Percentiles rank a stretch among this genome's conserved stretches.
phyloP scores from a whole-genome alignment of 2,888 invertebrate genomes.

The Strigamia crassipes region DNA sequence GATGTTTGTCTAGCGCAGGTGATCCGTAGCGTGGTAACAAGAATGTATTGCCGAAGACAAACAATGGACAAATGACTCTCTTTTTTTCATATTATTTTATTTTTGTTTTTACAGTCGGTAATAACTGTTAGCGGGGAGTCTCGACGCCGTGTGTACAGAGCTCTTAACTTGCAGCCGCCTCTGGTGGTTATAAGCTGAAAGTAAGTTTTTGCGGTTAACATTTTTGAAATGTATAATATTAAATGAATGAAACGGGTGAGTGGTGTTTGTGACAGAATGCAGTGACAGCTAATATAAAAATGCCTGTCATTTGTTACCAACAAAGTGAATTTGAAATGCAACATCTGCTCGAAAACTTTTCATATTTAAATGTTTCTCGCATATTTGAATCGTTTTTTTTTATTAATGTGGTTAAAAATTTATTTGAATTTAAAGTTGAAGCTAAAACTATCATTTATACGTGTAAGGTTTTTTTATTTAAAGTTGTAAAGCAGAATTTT shows the following conservation, averaged over 20 bases:
- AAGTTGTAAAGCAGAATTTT: no score
- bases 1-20: background rate
- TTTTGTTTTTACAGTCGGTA: no score
- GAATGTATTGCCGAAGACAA: no score
- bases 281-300: slow-evolving; percentile 36
- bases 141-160: no score
- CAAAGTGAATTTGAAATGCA: slow-evolving; percentile 17
- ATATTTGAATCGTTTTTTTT: background rate
- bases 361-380: slow-evolving; percentile 21
- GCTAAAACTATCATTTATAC: no score
- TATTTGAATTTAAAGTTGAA: no score
- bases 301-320: slow-evolving; percentile 21
- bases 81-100: no score
- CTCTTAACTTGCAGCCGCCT: no score
- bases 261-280: slow-evolving; percentile 17
- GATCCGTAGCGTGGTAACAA: background rate
- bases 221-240: slow-evolving; percentile 8
- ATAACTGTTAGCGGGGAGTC: no score
- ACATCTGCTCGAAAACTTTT: slow-evolving; percentile 4
- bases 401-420: no score
- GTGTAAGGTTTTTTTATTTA: no score
- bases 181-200: background rate
- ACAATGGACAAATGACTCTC: no score
- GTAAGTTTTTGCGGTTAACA: background rate
- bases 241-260: slow-evolving; percentile 23